These are phyloP conservation scores for Emydura subglobosa DNA, from an alignment of 2,113 vertebrate species.

Conservation along the genomic window DNA sequence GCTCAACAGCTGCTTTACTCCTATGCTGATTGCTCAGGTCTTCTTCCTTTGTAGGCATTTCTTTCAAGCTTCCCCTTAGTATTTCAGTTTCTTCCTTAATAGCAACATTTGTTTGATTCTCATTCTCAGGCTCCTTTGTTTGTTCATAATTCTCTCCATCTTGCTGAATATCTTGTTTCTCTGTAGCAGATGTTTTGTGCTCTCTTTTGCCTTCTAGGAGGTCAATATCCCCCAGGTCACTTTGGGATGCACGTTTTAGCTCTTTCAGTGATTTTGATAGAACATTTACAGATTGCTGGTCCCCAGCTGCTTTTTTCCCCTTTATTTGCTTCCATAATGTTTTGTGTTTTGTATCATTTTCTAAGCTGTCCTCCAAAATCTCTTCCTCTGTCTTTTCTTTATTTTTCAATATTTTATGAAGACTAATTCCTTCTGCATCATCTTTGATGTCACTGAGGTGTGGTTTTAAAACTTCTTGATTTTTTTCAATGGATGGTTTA, in stretches of 20 bases:
- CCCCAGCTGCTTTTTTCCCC: neutral
- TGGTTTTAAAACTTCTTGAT: constrained; percentile 21
- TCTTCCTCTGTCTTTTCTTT: constrained; percentile 13
- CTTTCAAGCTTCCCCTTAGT: neutral
- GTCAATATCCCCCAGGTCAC: neutral
- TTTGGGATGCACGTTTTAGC: constrained; percentile 18
- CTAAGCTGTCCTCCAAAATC: constrained; percentile 19
- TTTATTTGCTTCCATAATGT: constrained; percentile 13
- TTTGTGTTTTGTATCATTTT: constrained; percentile 3
- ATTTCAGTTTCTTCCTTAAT: constrained; percentile 11
- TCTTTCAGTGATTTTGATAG: neutral
- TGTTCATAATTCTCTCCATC: constrained; percentile 11
- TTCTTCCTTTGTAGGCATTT: neutral
- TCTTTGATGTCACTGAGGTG: neutral
- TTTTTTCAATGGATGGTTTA: constrained; percentile 1
- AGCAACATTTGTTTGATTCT: neutral
- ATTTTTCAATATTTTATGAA: constrained; percentile 19
- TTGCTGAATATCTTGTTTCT: neutral
- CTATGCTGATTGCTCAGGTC: neutral
- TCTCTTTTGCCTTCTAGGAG: neutral
- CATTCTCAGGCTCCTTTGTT: neutral
- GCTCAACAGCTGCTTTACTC: neutral
- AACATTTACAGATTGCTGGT: neutral
- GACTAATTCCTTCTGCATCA: neutral
- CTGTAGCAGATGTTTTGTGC: rapidly evolving